Conservation (phyloP, 2,888 invertebrate genomes). For the Vesta saturnalis region DNA sequence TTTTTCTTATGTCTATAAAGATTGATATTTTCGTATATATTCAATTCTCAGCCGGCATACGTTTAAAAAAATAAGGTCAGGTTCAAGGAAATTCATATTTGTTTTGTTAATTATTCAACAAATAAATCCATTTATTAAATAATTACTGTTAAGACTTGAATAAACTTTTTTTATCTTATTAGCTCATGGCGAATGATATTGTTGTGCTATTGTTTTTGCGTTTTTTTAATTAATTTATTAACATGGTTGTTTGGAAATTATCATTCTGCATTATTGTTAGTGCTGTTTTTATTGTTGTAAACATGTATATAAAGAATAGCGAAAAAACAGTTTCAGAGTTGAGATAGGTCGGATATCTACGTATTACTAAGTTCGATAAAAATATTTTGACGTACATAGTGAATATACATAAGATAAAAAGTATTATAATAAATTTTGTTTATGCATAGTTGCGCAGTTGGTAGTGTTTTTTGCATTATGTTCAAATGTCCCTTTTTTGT, state of each 20-base stretch:
- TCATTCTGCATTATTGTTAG: neutral
- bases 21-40: neutral
- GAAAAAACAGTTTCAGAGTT: constrained; percentile 24
- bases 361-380: constrained; percentile 11
- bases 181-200: too few species aligned
- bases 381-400: constrained; percentile 5
- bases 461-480: constrained; percentile 5
- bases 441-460: constrained; percentile 8
- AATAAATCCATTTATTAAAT: neutral
- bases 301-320: constrained; percentile 10
- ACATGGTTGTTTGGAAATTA: neutral
- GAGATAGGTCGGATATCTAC: constrained; percentile 32
- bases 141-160: too few species aligned
- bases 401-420: constrained; percentile 2
- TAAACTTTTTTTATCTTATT: too few species aligned
- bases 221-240: too few species aligned
- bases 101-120: neutral
- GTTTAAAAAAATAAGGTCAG: neutral
- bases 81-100: neutral
- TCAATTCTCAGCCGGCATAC: neutral
- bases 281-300: constrained; percentile 16
- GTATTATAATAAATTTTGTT: constrained; percentile 12
- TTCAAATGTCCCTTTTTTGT: neutral
- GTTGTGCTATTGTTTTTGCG: too few species aligned
- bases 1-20: neutral